Evolutionary conservation across 2,888 invertebrate genomes (phyloP), one percentile per base, ranked within the genome.

Genomic region (Nesidiocoris tenuis): DNA sequence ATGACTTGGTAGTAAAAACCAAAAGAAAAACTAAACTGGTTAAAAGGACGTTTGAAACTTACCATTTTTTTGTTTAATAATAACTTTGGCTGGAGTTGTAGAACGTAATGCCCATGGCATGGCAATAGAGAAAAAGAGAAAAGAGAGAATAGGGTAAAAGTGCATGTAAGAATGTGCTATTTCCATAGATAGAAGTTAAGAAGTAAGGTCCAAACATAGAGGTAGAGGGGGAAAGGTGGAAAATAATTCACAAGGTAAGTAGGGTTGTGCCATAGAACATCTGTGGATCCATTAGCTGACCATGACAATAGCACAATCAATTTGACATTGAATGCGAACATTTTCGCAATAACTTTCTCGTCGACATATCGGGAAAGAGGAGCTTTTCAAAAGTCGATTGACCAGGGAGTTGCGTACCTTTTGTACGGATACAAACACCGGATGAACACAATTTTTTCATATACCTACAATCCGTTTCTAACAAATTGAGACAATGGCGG

Each of bases 31-130:
- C 63, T 68, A 65, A 66, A 68, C 59, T 75, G 65, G 61, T 67
- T 75, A 77, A 76, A 75, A 75, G 78, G 76, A 76, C 71, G 77
- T 75, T 66, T 75, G 59, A 74, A 80, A 84, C 84, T 84, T 84
- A 84, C 84, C 84, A 83, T 83, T 84, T 82, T 84, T 84, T 84
- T 84, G 84, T 84, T 84, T 83, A 83, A 84, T 82, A 83, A 84
- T 84, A 83, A 84, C 83, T 85, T 85, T 84, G 83, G 84, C 84
- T 84, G 84, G 79, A 77, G 75, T 74, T 74, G 77, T 68, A 79
- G 79, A 78, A 77, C 79, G 79, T 78, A 79, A 78, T 77, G 80
- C 78, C 80, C 80, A 80, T 79, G 79, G 80, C 80, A 80, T 79
- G 79, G 79, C 79, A 79, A 80, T 79, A 80, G 79, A 80, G 78